These are phyloP conservation scores for Aphidius colemani DNA, from an alignment of 2,888 invertebrate species.

Conservation along the genomic window DNA sequence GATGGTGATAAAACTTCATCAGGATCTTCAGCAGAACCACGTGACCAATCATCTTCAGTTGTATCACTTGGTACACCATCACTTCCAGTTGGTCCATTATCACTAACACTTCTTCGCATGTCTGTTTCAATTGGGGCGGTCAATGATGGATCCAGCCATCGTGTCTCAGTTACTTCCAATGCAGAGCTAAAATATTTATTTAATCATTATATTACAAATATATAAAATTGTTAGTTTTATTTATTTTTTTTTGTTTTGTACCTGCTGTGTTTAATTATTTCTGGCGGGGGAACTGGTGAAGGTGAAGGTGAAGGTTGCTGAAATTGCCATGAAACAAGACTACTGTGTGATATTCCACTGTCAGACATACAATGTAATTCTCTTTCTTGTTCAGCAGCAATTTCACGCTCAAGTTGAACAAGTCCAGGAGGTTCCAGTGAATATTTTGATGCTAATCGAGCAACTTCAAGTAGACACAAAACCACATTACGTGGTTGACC, in stretches of 20 bases:
- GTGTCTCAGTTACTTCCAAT: slow-evolving; percentile 50
- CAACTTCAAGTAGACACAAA: slow-evolving; percentile 82
- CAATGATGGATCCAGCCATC: slow-evolving; percentile 52
- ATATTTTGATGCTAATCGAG: slow-evolving; percentile 77
- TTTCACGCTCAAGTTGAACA: slow-evolving; percentile 83
- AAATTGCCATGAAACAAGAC: slow-evolving; percentile 73
- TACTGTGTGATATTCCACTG: slow-evolving; percentile 66
- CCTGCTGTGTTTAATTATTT: slow-evolving; percentile 65
- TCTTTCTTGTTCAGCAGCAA: slow-evolving; percentile 77
- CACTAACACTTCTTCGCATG: slow-evolving; percentile 56
- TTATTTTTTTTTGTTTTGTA: slow-evolving; percentile 37
- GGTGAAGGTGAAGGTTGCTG: slow-evolving; percentile 61
- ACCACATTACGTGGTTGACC: slow-evolving; percentile 84
- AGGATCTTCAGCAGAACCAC: slow-evolving; percentile 72
- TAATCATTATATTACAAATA: not conserved
- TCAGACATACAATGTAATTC: slow-evolving; percentile 65
- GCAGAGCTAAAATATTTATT: slow-evolving; percentile 47
- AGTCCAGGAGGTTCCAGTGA: slow-evolving; percentile 81
- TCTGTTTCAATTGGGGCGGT: slow-evolving; percentile 49
- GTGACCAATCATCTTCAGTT: slow-evolving; percentile 75
- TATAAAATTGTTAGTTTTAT: not conserved
- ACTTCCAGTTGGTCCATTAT: slow-evolving; percentile 61
- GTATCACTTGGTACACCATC: slow-evolving; percentile 68
- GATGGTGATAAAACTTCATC: slow-evolving; percentile 62
- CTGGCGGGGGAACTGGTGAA: slow-evolving; percentile 57